Evolutionary conservation across 2,113 vertebrate species (phyloP), one percentile per base, ranked within the genome.

Genomic region (Myotis brandtii): DNA sequence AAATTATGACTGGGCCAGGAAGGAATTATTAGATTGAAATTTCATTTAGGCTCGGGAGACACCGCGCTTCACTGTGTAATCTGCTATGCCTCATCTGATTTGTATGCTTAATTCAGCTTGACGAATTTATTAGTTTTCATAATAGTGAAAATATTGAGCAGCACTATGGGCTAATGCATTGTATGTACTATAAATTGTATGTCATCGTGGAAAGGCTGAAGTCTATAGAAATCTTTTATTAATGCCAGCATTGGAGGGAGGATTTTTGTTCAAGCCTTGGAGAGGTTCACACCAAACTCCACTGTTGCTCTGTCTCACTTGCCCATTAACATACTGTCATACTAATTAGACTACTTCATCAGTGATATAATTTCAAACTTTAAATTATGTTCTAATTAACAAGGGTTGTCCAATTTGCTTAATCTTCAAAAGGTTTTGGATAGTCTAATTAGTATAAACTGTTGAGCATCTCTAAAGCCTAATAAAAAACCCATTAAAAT

Each of bases 381-480:
- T 99, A 99, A 99, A 99, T 99, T 98, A 99, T 98, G 98, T 98
- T 98, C 98, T 99, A 99, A 99, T 99, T 99, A 99, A 99, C 99
- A 98, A 98, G 99, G 94, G 97, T 99, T 98, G 98, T 99, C 98
- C 99, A 98, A 99, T 99, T 99, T 99, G 98, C 98, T 99, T 99
- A 98, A 99, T 99, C 98, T 99, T 98, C 98, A 98, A 98, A 98
- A 98, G 98, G 97, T 98, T 98, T 98, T 98, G 97, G 97, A 98
- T 98, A 96, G 96, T 98, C 97, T 99, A 98, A 99, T 99, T 99
- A 98, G 98, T 98, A 98, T 97, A 98, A 98, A 98, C 97, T 98
- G 97, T 93, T 97, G 96, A 98, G 96, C 97, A 98, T 96, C 98
- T 98, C 97, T 96, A 98, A 98, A 94, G 97, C 97, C 96, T 94